These are phyloP conservation scores for Trochalopteron elliotii DNA, from an alignment of 2,113 vertebrate genomes.

Conservation along the genomic window DNA sequence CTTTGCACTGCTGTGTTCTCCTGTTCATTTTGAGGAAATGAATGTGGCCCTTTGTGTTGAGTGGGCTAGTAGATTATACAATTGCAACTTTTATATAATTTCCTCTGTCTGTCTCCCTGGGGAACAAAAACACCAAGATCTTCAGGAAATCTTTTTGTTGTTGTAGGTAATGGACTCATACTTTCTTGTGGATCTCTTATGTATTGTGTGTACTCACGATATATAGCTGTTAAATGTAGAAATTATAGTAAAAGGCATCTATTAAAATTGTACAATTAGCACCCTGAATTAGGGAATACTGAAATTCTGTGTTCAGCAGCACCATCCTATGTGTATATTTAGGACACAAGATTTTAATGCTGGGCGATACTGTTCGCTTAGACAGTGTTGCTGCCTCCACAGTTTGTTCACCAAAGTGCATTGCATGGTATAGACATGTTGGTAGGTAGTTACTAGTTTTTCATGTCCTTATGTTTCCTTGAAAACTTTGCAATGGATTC, in stretches of 20 bases:
- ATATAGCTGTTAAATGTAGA: background rate
- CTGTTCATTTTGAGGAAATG: background rate
- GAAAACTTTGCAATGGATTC: background rate
- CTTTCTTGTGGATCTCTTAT: background rate
- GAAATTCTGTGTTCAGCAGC: background rate
- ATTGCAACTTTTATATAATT: background rate
- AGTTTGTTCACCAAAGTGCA: background rate
- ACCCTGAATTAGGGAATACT: background rate
- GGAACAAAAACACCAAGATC: background rate
- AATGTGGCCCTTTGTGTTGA: background rate
- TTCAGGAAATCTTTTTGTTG: background rate
- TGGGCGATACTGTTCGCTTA: background rate
- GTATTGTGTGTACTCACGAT: background rate
- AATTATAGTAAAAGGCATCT: background rate
- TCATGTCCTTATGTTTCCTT: background rate
- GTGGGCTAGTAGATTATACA: background rate
- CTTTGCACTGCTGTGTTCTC: background rate
- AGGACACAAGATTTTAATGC: background rate
- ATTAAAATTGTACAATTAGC: background rate
- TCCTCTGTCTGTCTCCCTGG: background rate
- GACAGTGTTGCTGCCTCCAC: background rate
- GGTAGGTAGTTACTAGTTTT: background rate
- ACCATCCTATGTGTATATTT: background rate
- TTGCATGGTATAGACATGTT: background rate
- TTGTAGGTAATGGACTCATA: background rate